Percentiles rank a stretch among this genome's conserved stretches.
These are phyloP conservation scores for Drosophila watanabei DNA, from an alignment of 1,140 invertebrate species.

Conservation along the genomic window DNA sequence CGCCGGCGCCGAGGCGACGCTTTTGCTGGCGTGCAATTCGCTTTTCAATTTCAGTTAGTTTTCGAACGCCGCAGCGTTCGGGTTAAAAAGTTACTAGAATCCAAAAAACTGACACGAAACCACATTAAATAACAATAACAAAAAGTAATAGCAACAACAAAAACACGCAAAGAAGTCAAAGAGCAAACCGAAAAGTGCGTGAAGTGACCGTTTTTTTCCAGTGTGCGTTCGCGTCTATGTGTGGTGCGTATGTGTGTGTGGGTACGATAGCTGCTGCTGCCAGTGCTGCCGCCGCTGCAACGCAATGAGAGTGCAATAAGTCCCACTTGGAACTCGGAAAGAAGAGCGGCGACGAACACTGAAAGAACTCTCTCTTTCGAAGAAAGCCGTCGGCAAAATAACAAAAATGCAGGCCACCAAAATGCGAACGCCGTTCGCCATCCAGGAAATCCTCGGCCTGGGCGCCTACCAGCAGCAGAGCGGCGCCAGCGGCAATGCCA, in stretches of 20 bases:
- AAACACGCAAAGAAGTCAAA: too few relatives aligned
- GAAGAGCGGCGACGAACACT: neutral
- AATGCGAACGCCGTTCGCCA: slow-evolving; percentile 94
- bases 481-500: slow-evolving; percentile 59
- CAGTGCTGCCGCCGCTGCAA: neutral
- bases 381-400: slow-evolving; percentile 66
- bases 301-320: slow-evolving; percentile 21
- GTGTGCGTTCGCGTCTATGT: slow-evolving; percentile 14
- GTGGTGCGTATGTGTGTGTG: neutral
- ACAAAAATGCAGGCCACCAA: slow-evolving; percentile 83
- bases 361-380: slow-evolving; percentile 3
- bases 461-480: slow-evolving; percentile 85
- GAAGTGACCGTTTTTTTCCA: slow-evolving; percentile 16
- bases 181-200: slow-evolving; percentile 2
- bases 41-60: slow-evolving; percentile 78
- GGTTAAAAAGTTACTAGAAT: slow-evolving; percentile 10
- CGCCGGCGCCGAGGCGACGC: slow-evolving; percentile 47
- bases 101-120: slow-evolving; percentile 38
- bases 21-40: slow-evolving; percentile 76
- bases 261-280: neutral
- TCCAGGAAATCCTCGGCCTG: slow-evolving; percentile 95
- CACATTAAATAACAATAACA: slow-evolving; percentile 1
- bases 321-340: slow-evolving; percentile 10
- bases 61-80: slow-evolving; percentile 73
- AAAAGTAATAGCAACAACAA: neutral